Base-by-base conservation (phyloP, 1,140 invertebrate species). In the Potamilus streckersoni region DNA sequence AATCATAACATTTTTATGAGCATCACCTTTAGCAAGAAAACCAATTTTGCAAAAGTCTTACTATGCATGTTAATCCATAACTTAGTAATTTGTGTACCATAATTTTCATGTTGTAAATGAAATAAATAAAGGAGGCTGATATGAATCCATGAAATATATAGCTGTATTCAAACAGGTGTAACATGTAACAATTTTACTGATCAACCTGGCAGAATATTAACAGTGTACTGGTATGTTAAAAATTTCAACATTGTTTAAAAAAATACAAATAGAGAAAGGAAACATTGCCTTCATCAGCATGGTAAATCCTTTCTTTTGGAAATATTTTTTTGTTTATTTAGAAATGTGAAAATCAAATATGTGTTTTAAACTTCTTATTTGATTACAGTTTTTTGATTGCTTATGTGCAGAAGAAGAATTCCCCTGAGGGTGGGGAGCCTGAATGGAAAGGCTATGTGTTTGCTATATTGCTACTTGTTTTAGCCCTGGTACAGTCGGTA, bases 381-480 rank as follows among this genome's bases (percentile, higher is more conserved):
- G 61, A 27, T 76, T 78, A 56, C 67, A 84, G 82, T 38, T 27
- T 60, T 5, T 49, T 82, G 16, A 82, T 83, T 27, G 69, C 19
- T 17, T 84, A 81, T 65, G 78, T 69, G 14, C 60, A 69, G 27
- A 78, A 75, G 19, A 77, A 77, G 38, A 61, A n/a, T 49, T 49
- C 15, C 3, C 69, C 13, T 14, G 68, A 59, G 19, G 58, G 60
- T 38, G 65, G 56, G 20, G 78, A 80, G 27, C 74, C 76, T 27
- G 79, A 74, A 59, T 91, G 90, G 90, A 89, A 90, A 60, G 90
- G 90, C 5, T 90, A 89, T 66, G 76, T 88, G 4, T 89, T 84
- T 67, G 86, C 90, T 14, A 66, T 67, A 12, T 67, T 83, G 0
- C 82, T 91, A 74, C 89, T 90, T 71, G 68, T 88, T 20, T 78